Evolutionary conservation across 2,113 vertebrate genomes (phyloP).

Genomic region (Zosterops japonicus): DNA sequence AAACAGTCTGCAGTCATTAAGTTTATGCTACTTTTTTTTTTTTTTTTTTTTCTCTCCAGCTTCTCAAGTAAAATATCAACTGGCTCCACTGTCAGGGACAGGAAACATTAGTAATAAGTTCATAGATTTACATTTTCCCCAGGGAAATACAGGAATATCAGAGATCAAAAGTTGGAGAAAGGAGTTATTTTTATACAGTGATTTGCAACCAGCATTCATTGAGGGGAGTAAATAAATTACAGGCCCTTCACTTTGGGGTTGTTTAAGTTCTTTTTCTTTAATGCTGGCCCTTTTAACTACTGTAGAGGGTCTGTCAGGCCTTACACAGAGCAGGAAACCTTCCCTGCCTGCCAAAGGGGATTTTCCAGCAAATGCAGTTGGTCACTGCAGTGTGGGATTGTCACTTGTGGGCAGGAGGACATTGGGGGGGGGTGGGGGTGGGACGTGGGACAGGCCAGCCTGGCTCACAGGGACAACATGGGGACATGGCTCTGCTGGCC

Average conservation of each 20-base stretch:
- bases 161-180: slow-evolving; percentile 75
- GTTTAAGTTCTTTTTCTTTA: slow-evolving; percentile 58
- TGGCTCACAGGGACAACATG: accelerated
- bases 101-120: slow-evolving; percentile 80
- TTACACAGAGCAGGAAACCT: not conserved
- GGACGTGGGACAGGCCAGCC: not conserved
- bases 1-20: slow-evolving; percentile 73
- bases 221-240: slow-evolving; percentile 70
- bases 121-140: slow-evolving; percentile 78
- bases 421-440: accelerated
- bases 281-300: slow-evolving; percentile 40
- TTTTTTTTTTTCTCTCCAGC: not conserved
- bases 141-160: slow-evolving; percentile 73
- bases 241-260: slow-evolving; percentile 50
- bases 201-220: slow-evolving; percentile 72
- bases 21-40: slow-evolving; percentile 48
- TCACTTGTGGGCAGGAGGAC: accelerated
- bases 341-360: not conserved
- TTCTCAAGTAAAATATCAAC: slow-evolving; percentile 76
- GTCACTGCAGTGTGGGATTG: not conserved
- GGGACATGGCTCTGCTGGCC: not conserved
- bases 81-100: slow-evolving; percentile 78
- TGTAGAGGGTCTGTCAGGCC: slow-evolving; percentile 28
- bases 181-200: slow-evolving; percentile 74
- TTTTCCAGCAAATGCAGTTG: not conserved